Evolutionary conservation across 2,888 invertebrate species (phyloP).

Genomic region (Tetropium fuscum): DNA sequence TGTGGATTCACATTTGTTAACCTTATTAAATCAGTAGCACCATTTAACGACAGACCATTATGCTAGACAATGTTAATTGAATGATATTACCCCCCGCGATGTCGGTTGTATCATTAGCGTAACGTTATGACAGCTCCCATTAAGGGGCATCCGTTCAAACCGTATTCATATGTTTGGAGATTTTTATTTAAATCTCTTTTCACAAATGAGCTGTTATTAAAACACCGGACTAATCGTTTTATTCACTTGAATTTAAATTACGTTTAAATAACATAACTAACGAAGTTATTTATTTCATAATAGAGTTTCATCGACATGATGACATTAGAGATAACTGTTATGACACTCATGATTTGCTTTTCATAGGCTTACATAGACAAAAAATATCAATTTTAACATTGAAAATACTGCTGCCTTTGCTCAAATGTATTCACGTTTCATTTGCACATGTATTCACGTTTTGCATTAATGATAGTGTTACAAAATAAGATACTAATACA

Average conservation of each 20-base stretch:
- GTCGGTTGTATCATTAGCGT: conserved; percentile 54
- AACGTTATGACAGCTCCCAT: conserved; percentile 51
- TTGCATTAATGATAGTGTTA: too few species aligned
- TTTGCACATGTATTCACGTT: too few species aligned
- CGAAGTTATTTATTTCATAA: too few species aligned
- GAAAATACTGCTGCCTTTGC: background rate
- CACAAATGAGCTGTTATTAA: conserved; percentile 14
- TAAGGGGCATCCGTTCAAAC: conserved; percentile 47
- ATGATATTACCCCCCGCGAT: conserved; percentile 55
- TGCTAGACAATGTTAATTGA: conserved; percentile 56
- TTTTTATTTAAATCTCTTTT: conserved; percentile 8
- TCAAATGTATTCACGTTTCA: too few species aligned
- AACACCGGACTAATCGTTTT: background rate
- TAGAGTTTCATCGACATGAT: too few species aligned
- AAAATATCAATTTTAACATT: background rate
- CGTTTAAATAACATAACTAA: background rate
- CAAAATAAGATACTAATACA: too few species aligned
- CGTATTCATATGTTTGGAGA: conserved; percentile 23
- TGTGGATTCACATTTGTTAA: conserved; percentile 54
- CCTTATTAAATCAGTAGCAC: conserved; percentile 50
- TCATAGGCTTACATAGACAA: too few species aligned
- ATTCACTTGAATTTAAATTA: conserved; percentile 2
- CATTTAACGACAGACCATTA: conserved; percentile 53
- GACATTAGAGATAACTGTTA: too few species aligned
- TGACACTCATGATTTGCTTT: too few species aligned